Base-by-base conservation (phyloP, 1,140 invertebrate genomes). In the Copidosoma floridanum region DNA sequence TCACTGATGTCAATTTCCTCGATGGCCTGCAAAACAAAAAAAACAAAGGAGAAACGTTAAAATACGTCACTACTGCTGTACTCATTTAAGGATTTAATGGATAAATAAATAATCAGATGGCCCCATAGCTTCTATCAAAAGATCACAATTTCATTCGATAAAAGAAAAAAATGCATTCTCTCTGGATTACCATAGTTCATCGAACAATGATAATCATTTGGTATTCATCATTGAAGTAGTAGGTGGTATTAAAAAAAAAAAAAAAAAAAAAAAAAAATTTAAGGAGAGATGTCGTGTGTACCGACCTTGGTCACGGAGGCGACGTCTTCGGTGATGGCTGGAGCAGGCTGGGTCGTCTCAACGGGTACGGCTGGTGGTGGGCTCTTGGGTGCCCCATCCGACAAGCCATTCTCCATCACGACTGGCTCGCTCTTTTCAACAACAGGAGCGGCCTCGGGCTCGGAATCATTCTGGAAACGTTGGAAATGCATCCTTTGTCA, bases 271-370 rank as follows among this genome's bases (percentile, higher is more conserved):
- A 32, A 32, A 32, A 12, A 32, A 11, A 41, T 7, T 41, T 14
- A 6, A 41, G 6, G 26, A 8, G 23, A 51, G 5, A n/a, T 48
- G 12, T 41, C 23, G 37, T 18, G 6, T 47, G 21, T 50, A 7
- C 12, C 29, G 29, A 79, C 78, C 72, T 79, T 79, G 54, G 73
- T 78, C 10, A 80, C 77, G 12, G 78, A 79, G 48, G 78, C 73
- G 52, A 80, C 78, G 57, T 80, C 78, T 67, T 80, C 77, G 43
- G 77, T 80, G 61, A 79, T 79, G 46, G 72, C 77, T 10, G 77
- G 74, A 23, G 70, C 71, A 14, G 67, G 67, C 57, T 70, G 68
- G 16, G 67, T 65, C 27, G 70, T 50, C 57, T 78, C 76, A 21
- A 64, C 64, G 6, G 69, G 71, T n/a, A 77, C 65, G 32, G 71